Evolutionary conservation across 30 jellyfish, hydroid and myxozoan genomes (phyloP), one percentile per base, ranked within the genome.

Genomic region (Haliclystus octoradiatus): DNA sequence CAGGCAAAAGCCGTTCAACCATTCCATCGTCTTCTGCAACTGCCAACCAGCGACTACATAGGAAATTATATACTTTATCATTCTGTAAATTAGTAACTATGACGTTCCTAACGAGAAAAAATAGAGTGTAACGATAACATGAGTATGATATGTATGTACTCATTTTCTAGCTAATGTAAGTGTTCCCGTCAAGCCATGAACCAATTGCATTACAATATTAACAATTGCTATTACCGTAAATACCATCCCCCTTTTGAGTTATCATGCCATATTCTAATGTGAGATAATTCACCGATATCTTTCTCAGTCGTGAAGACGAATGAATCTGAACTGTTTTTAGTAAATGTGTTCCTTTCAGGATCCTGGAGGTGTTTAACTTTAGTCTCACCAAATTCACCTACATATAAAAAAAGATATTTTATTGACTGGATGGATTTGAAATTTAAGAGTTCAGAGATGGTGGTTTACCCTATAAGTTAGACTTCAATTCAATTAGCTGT

Each of bases 161-260:
- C n/a, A n/a, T n/a, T n/a, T n/a, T n/a, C n/a, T n/a, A n/a, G n/a
- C n/a, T n/a, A n/a, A n/a, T n/a, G n/a, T n/a, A n/a, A n/a, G n/a
- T n/a, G n/a, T n/a, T n/a, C n/a, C n/a, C n/a, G n/a, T n/a, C n/a
- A n/a, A n/a, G n/a, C n/a, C n/a, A n/a, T n/a, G n/a, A n/a, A n/a
- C n/a, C n/a, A n/a, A n/a, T n/a, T n/a, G n/a, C n/a, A n/a, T n/a
- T n/a, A n/a, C n/a, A n/a, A n/a, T n/a, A n/a, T n/a, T n/a, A n/a
- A n/a, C n/a, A n/a, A n/a, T n/a, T n/a, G n/a, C n/a, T n/a, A n/a
- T 22, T 69, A 90, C 99, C 95, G 82, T 28, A 82, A 62, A 61
- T 82, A 90, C 99, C 99, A 90, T 31, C 99, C 99, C 7, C 95
- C 99, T 2, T 88, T 90, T 19, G 85, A 49, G 60, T 90, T 90